Percentiles rank a stretch among this genome's conserved stretches.
Conservation (phyloP, 1,140 invertebrate species). For the Glomeris maerens region DNA sequence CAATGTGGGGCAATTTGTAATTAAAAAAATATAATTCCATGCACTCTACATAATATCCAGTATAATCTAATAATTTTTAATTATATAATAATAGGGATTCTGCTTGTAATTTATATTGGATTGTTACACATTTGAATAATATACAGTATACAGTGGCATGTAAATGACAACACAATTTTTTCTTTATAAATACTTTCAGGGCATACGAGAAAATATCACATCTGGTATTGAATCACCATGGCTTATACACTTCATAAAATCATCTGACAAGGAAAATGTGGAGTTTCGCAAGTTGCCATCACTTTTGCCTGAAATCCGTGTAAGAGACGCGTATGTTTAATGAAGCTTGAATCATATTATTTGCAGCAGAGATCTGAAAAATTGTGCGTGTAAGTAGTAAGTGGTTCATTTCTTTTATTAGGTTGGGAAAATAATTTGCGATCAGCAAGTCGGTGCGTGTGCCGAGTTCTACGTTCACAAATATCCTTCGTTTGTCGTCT, state of each 20-base stretch:
- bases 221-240: constrained; percentile 34
- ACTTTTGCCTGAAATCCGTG: constrained; percentile 40
- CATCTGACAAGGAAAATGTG: constrained; percentile 37
- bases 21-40: no score
- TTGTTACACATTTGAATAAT: no score
- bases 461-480: constrained; percentile 35
- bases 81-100: no score
- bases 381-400: no score
- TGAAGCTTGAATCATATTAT: background rate
- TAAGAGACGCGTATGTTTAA: constrained; percentile 28
- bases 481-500: constrained; percentile 53
- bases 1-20: no score
- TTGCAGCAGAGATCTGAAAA: no score
- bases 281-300: constrained; percentile 44
- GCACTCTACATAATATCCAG: no score
- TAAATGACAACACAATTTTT: no score
- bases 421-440: constrained; percentile 47
- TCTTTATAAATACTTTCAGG: no score
- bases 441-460: constrained; percentile 38
- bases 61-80: no score
- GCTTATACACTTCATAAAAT: constrained; percentile 49
- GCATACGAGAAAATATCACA: constrained; percentile 18
- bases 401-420: constrained; percentile 5
- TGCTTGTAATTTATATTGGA: no score
- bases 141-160: no score